These are phyloP conservation scores for Anoplolepis gracilipes DNA, from an alignment of 1,140 invertebrate species.

Conservation along the genomic window DNA sequence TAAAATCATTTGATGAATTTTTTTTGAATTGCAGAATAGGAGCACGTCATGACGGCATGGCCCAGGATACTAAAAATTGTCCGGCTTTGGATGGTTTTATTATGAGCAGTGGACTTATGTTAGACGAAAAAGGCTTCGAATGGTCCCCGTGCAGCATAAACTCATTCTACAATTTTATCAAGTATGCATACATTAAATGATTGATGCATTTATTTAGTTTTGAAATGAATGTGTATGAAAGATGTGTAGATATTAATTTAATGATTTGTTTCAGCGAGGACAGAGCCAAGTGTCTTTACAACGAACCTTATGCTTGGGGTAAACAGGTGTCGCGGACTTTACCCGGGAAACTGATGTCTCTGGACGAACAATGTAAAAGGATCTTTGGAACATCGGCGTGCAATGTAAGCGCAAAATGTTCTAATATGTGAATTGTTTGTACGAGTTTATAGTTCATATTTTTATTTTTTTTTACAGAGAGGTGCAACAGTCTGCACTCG, in stretches of 20 bases:
- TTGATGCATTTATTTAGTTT: not conserved
- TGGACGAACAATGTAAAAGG: constrained; percentile 95
- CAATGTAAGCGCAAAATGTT: constrained; percentile 87
- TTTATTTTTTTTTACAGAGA: constrained; percentile 63
- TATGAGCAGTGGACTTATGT: constrained; percentile 68
- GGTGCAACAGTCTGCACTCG: constrained; percentile 67
- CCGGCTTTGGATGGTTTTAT: constrained; percentile 67
- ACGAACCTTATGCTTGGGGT: constrained; percentile 92
- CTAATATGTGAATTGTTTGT: not conserved
- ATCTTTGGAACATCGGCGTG: constrained; percentile 94
- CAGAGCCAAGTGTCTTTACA: constrained; percentile 93
- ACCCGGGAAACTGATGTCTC: constrained; percentile 92
- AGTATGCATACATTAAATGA: constrained; percentile 47
- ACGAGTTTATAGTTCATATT: not conserved
- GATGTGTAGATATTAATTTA: not conserved
- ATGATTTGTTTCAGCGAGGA: constrained; percentile 48
- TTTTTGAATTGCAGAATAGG: constrained; percentile 72
- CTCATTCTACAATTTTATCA: constrained; percentile 72
- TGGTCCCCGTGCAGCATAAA: constrained; percentile 76
- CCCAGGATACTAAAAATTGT: constrained; percentile 43
- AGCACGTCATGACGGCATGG: constrained; percentile 73
- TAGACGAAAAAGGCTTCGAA: constrained; percentile 70
- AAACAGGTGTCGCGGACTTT: constrained; percentile 92
- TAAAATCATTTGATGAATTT: not conserved
- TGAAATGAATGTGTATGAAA: not conserved